Evolutionary conservation across 2,797 vertebrate species (phyloP).

Genomic region (Neosilurus hyrtlii): DNA sequence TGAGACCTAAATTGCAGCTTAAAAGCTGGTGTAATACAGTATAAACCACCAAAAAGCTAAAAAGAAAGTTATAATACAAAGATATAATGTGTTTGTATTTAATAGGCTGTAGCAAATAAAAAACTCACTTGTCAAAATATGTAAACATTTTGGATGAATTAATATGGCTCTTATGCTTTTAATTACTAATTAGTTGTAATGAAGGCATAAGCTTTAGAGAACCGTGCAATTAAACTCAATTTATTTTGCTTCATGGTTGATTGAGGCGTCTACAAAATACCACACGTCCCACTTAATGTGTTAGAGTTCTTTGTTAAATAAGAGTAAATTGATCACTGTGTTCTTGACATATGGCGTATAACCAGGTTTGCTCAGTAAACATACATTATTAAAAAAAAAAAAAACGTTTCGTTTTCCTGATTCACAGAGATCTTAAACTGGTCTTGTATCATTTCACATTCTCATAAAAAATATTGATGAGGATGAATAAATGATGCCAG

Average conservation of each 20-base stretch:
- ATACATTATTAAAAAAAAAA: neutral
- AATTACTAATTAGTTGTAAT: neutral
- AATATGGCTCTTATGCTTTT: neutral
- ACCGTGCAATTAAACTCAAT: neutral
- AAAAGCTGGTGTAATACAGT: neutral
- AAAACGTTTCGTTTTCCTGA: neutral
- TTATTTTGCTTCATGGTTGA: neutral
- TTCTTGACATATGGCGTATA: neutral
- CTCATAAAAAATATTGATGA: neutral
- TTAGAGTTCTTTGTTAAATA: neutral
- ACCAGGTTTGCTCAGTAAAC: neutral
- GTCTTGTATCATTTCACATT: too few relatives aligned
- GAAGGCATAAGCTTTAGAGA: neutral
- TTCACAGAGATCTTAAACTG: neutral
- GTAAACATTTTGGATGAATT: neutral
- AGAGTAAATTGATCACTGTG: neutral
- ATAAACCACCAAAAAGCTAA: neutral
- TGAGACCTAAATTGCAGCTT: neutral
- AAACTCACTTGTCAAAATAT: neutral
- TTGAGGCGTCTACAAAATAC: neutral
- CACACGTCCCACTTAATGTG: neutral
- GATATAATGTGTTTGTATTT: neutral
- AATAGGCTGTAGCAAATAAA: neutral
- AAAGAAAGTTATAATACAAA: neutral
- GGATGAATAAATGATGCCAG: neutral